These are phyloP conservation scores for Parthenolecanium corni DNA, from an alignment of 2,888 invertebrate species.

Conservation along the genomic window DNA sequence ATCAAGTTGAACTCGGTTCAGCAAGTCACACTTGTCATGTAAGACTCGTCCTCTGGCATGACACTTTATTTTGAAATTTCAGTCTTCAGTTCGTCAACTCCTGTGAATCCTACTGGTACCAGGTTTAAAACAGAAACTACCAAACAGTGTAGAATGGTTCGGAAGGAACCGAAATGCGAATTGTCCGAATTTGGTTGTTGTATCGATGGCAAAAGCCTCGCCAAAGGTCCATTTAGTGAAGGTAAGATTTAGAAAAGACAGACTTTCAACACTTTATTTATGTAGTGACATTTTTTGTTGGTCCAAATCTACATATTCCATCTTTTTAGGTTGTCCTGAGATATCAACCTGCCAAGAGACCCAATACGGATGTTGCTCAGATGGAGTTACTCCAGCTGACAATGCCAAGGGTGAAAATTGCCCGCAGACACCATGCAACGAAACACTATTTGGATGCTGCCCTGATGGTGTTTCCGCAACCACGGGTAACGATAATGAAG, in stretches of 20 bases:
- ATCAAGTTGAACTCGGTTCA: no score
- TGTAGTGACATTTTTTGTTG: no score
- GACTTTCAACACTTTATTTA: no score
- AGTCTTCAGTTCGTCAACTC: no score
- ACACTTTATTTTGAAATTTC: no score
- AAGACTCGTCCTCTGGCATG: no score
- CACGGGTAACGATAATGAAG: conserved; percentile 69
- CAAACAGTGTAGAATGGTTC: conserved; percentile 47
- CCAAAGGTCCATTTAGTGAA: conserved; percentile 69
- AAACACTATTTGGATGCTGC: conserved; percentile 79
- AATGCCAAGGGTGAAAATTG: conserved; percentile 65
- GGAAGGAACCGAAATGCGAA: conserved; percentile 46
- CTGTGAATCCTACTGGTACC: no score
- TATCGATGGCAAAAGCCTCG: conserved; percentile 61
- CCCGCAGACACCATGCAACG: conserved; percentile 57
- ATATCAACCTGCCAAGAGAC: conserved; percentile 65
- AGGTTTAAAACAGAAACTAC: no score
- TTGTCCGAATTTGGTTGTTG: conserved; percentile 70
- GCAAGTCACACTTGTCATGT: no score
- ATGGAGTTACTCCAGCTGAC: conserved; percentile 63
- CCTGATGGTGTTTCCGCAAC: conserved; percentile 64
- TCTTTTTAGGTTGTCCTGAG: conserved; percentile 51
- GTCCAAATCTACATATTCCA: no score
- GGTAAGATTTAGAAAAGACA: conserved; percentile 40
- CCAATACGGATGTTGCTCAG: conserved; percentile 67